Conservation (phyloP, 2,797 vertebrate species). For the Pangasius sanitwongsei region DNA sequence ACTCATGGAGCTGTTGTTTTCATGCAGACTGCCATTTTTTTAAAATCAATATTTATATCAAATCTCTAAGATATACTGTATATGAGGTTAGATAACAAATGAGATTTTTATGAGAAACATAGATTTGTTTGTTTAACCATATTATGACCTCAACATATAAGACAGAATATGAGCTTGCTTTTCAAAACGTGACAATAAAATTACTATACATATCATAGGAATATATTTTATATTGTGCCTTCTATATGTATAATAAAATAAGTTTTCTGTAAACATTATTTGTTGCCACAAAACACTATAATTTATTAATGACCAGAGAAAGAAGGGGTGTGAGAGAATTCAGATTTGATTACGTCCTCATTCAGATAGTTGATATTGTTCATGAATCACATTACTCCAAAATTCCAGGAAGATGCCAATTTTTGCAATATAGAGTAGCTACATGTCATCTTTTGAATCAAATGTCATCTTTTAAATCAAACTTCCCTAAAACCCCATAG, state of each 20-base stretch:
- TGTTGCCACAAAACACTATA: too few species aligned
- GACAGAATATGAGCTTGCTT: not conserved
- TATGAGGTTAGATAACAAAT: constrained; percentile 8
- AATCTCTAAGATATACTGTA: not conserved
- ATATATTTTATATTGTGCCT: not conserved
- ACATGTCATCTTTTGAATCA: too few species aligned
- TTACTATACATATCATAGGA: not conserved
- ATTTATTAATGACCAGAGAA: not conserved
- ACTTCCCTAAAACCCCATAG: not conserved
- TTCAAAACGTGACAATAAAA: not conserved
- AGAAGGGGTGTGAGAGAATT: not conserved
- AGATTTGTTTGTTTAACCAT: not conserved
- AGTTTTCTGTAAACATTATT: not conserved
- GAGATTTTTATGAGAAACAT: constrained; percentile 11
- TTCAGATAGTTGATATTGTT: not conserved
- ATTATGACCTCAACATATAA: not conserved
- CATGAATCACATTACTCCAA: not conserved
- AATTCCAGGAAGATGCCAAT: not conserved
- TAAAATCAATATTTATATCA: not conserved
- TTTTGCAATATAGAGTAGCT: not conserved
- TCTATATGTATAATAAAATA: not conserved
- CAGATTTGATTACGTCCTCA: not conserved
- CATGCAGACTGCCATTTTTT: not conserved
- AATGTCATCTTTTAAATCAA: not conserved
- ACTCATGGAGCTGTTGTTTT: constrained; percentile 39